Evolutionary conservation across 2,113 vertebrate genomes (phyloP).

Genomic region (Lipotes vexillifer): DNA sequence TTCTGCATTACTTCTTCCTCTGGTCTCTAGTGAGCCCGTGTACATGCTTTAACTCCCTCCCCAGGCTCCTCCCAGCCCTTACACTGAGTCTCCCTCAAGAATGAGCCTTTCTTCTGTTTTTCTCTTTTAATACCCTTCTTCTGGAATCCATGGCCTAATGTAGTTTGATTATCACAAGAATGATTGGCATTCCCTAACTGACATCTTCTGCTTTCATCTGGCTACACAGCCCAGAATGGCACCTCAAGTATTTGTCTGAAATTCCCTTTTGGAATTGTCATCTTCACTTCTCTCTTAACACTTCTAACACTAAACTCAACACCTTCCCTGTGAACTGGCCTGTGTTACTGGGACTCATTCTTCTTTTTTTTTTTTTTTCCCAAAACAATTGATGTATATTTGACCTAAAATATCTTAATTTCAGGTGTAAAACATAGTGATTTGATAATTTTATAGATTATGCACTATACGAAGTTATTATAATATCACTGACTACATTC

Average conservation of each 20-base stretch:
- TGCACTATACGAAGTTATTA: too few species aligned
- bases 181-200: not conserved
- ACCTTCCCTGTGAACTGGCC: not conserved
- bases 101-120: not conserved
- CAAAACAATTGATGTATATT: too few species aligned
- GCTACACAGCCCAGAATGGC: not conserved
- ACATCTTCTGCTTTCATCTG: not conserved
- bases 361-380: not conserved
- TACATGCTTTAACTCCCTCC: not conserved
- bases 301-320: not conserved
- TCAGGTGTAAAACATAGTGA: too few species aligned
- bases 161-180: not conserved
- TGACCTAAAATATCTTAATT: too few species aligned
- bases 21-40: not conserved
- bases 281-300: not conserved
- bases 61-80: not conserved
- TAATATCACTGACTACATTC: too few species aligned
- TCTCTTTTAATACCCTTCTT: not conserved
- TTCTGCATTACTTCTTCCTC: not conserved
- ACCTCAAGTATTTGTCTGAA: not conserved
- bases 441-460: too few species aligned
- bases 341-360: not conserved
- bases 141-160: not conserved
- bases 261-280: not conserved
- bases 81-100: not conserved